Conservation (phyloP, 23 tunicate species). For the Aplidium turbinatum region DNA sequence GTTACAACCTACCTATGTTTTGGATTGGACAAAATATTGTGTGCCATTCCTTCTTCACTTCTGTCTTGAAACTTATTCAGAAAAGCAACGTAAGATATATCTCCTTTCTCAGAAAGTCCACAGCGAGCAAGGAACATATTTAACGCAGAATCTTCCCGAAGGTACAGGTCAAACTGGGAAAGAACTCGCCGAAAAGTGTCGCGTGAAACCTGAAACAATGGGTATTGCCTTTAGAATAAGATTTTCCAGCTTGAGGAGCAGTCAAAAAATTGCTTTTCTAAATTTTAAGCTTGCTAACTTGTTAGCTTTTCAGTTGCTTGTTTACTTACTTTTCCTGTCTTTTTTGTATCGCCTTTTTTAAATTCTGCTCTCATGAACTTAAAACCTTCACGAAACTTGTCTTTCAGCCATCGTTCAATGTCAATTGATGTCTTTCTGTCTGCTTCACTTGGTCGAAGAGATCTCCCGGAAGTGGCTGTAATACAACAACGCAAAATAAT, state of each 20-base stretch:
- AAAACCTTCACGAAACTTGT: slow-evolving; percentile 94
- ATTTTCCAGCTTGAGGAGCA: too few species aligned
- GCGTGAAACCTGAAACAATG: slow-evolving; percentile 59
- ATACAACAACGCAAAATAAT: neutral
- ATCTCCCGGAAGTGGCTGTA: slow-evolving; percentile 56
- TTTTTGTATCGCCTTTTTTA: slow-evolving; percentile 60
- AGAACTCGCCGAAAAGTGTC: slow-evolving; percentile 86
- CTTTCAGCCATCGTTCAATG: slow-evolving; percentile 93
- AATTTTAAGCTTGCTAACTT: too few species aligned
- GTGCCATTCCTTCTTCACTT: slow-evolving; percentile 91
- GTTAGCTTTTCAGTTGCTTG: too few species aligned
- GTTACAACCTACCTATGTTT: slow-evolving; percentile 51
- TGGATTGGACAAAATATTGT: slow-evolving; percentile 76
- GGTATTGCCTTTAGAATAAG: too few species aligned
- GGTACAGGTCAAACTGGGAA: slow-evolving; percentile 80
- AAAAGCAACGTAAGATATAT: slow-evolving; percentile 74
- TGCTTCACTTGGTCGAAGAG: slow-evolving; percentile 70
- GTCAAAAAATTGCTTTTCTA: too few species aligned
- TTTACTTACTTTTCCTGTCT: slow-evolving; percentile 68
- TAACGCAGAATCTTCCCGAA: slow-evolving; percentile 88
- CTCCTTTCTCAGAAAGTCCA: slow-evolving; percentile 74
- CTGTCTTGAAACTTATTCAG: slow-evolving; percentile 91
- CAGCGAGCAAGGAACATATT: slow-evolving; percentile 89
- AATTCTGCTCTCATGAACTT: slow-evolving; percentile 75
- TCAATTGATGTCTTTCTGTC: slow-evolving; percentile 79